Base-by-base conservation (phyloP, 2,888 invertebrate species). In the Oxyscelio sp. region DNA sequence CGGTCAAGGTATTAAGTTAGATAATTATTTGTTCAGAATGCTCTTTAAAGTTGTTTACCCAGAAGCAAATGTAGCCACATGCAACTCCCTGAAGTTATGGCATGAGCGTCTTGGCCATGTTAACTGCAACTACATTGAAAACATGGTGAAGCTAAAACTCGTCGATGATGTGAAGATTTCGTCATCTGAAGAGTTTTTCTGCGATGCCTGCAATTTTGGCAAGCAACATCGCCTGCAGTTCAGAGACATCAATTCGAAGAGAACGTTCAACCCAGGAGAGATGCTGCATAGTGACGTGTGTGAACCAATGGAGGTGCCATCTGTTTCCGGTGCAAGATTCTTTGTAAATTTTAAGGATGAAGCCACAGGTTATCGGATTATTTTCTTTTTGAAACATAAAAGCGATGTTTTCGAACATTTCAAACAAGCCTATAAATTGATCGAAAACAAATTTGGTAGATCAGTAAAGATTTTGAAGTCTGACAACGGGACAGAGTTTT, bases 401-500 rank as follows among this genome's bases (percentile, higher is more conserved):
- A 65, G 40, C 22, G 73, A 80, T 19, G 56, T 65, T 9, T 65
- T 70, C n/a, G 11, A 63, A 21, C 9, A n/a, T 0, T 80, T 66
- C 21, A 80, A 66, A 31, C 11, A 68, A 27, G 21, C 54, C 0
- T 50, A 59, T 24, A 61, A 24, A 11, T 0, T 59, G 1, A 70
- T 78, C 1, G 54, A 81, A 24, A 81, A 73, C 27, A 59, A 73
- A 38, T 61, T 54, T 61, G 54, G 61, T 2, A 27, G 54, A 0
- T 43, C 59, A 0, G 54, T 81, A 5, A 66, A 73, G 50, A 45
- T 70, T 0, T 22, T 87, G 8, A 81, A 81, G 9, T 22, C 71
- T 1, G 89, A 88, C 43, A 86, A 79, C 31, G 88, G 90, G 1
- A 40, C 21, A 13, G 84, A 86, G 52, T 86, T 34, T 21, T 34